phyloP scores from a whole-genome alignment of 2,113 vertebrate species.

The Callionymus lyra region DNA sequence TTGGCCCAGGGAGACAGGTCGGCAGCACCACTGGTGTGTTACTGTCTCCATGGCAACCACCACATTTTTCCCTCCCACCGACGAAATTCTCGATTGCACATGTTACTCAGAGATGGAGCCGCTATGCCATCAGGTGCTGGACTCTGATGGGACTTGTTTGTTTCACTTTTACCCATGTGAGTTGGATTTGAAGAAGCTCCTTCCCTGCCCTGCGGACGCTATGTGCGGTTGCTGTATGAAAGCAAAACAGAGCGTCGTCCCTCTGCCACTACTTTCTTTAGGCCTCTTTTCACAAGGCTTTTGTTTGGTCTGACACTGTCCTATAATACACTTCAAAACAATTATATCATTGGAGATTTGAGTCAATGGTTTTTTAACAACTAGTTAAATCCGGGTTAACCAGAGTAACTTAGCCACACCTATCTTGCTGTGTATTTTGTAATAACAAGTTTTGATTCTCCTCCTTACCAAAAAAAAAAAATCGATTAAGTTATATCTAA shows the following conservation, averaged over 20 bases:
- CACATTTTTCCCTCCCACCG: conserved; percentile 40
- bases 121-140: conserved; percentile 36
- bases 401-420: too few species aligned
- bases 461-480: too few species aligned
- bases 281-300: conserved; percentile 8
- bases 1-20: conserved; percentile 69
- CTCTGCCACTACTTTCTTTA: too few species aligned
- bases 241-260: too few species aligned
- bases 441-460: too few species aligned
- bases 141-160: conserved; percentile 53
- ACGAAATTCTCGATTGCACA: conserved; percentile 44
- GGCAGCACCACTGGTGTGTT: conserved; percentile 74
- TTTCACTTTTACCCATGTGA: conserved; percentile 53
- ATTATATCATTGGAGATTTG: too few species aligned
- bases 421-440: too few species aligned
- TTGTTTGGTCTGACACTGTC: too few species aligned
- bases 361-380: too few species aligned
- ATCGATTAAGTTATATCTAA: too few species aligned
- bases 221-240: conserved; percentile 44
- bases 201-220: conserved; percentile 45
- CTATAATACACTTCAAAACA: too few species aligned
- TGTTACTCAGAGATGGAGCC: conserved; percentile 1
- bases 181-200: conserved; percentile 55
- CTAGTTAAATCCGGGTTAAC: too few species aligned
- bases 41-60: conserved; percentile 74